Base-by-base conservation (phyloP, 2,797 vertebrate genomes). In the Coreius guichenoti region DNA sequence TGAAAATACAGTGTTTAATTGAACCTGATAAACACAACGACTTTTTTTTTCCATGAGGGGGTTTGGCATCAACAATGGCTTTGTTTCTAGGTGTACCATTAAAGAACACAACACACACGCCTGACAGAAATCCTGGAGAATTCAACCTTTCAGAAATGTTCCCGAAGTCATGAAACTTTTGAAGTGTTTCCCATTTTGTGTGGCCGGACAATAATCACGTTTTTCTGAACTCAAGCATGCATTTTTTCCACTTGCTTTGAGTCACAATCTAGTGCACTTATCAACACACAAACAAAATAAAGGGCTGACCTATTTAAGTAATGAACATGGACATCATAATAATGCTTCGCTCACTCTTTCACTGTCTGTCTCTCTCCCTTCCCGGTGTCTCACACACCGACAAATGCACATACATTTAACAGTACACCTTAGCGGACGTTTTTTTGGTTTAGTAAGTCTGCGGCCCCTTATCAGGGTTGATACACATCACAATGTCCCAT, bases 401-500 rank as follows among this genome's bases (percentile, higher is more conserved):
- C 70, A 54, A 26, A 9, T 4, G 8, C 73, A 36, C 56, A 33
- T 61, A 26, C 43, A 65, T 49, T 54, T 49, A n/a, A 63, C 1
- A 49, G 84, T 54, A 81, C 39, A 80, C 73, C 77, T 26, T 83
- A 91, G 87, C 68, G 75, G 77, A 81, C 74, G 73, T 84, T 87
- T 26, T 16, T 73, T 74, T 58, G 47, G 79, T 86, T 86, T 88
- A 87, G 84, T 86, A 89, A 89, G 80, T 86, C 90, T 39, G 33
- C 19, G 51, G 23, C 21, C 83, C 85, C 16, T 51, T 84, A 84
- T 91, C 86, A 76, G 77, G 68, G 85, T 84, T 92, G 92, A 93
- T 94, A 90, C 91, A 91, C 88, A 94, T 93, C 91, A 75, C 88
- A 82, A 90, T 88, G 90, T 91, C 91, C 85, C 80, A 36, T 88